Conservation (phyloP, 2,797 vertebrate species). For the Catamblyrhynchus diadema region DNA sequence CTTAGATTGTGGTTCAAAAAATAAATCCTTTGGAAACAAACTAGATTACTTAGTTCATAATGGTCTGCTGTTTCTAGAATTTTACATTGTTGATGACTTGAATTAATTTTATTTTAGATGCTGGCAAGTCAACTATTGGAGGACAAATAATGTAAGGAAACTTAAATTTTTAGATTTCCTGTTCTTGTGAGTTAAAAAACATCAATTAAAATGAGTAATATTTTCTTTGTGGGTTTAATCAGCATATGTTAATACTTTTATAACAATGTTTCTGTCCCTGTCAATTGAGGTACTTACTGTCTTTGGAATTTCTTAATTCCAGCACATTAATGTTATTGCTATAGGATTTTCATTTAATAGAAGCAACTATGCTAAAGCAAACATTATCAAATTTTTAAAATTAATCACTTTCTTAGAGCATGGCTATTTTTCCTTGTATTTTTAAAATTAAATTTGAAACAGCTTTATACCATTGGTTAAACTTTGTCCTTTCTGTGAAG, state of each 20-base stretch:
- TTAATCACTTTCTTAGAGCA: neutral
- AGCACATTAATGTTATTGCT: neutral
- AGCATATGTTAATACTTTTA: neutral
- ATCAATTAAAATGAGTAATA: neutral
- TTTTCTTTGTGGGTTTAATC: neutral
- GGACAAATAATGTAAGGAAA: slow-evolving; percentile 97
- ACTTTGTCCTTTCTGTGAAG: neutral
- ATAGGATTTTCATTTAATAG: neutral
- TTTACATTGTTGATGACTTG: neutral
- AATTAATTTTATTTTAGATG: slow-evolving; percentile 77
- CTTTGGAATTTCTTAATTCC: neutral
- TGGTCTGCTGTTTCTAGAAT: neutral
- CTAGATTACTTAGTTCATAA: neutral
- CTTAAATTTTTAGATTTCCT: neutral
- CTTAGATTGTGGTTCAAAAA: neutral
- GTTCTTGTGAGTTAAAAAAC: neutral
- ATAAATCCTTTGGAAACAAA: neutral
- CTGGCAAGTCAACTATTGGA: slow-evolving; percentile 97
- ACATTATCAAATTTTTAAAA: neutral
- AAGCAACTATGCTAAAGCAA: neutral
- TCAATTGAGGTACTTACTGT: neutral
- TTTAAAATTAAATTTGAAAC: neutral
- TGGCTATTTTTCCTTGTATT: neutral
- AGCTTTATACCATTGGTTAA: neutral
- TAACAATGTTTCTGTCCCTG: neutral